phyloP scores from a whole-genome alignment of 2,888 invertebrate genomes.

The Conops quadrifasciatus region DNA sequence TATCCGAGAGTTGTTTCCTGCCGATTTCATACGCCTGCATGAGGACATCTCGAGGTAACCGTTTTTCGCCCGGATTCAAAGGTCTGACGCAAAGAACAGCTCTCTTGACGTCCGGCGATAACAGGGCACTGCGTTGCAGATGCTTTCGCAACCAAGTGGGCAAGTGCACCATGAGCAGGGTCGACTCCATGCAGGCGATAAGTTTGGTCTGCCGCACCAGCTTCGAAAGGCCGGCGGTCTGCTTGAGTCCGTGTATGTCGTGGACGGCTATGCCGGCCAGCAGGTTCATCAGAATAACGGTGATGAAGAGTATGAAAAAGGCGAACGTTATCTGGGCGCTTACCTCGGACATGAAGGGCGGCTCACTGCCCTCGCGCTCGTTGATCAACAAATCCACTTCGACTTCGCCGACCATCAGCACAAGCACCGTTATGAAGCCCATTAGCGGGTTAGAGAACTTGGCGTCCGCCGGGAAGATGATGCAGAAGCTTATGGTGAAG shows the following conservation, averaged over 20 bases:
- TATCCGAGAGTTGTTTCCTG: constrained; percentile 70
- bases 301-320: constrained; percentile 81
- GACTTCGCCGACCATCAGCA: constrained; percentile 90
- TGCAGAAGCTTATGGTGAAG: constrained; percentile 87
- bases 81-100: constrained; percentile 85
- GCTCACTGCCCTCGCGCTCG: constrained; percentile 78
- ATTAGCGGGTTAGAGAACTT: constrained; percentile 86
- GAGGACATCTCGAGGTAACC: constrained; percentile 80
- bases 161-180: constrained; percentile 80
- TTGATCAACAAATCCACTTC: constrained; percentile 79
- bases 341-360: constrained; percentile 78
- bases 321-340: constrained; percentile 85
- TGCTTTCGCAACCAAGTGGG: constrained; percentile 79
- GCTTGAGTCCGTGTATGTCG: constrained; percentile 85
- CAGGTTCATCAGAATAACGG: constrained; percentile 85
- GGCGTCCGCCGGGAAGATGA: constrained; percentile 83
- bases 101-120: constrained; percentile 82
- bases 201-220: constrained; percentile 85
- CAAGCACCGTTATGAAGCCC: constrained; percentile 83
- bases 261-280: constrained; percentile 89
- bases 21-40: constrained; percentile 84
- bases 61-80: constrained; percentile 81
- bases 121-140: constrained; percentile 79
- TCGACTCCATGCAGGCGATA: constrained; percentile 84
- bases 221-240: constrained; percentile 85